Conservation (phyloP, 2,113 vertebrate species). For the Hypanus sabinus region DNA sequence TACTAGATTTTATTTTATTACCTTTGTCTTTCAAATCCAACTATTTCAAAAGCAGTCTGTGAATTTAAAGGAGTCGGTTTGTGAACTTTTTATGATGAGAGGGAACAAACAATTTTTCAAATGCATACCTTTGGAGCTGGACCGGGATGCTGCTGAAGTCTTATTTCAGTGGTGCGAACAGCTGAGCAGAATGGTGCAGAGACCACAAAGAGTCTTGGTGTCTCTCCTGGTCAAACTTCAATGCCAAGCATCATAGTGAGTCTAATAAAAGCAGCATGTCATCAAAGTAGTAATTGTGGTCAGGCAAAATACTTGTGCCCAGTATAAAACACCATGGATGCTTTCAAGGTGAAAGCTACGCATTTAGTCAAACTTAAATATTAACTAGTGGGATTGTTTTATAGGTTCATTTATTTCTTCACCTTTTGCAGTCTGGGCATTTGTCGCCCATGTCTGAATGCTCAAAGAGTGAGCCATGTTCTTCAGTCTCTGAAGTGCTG, state of each 20-base stretch:
- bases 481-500: no score
- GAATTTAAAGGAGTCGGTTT: neutral
- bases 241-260: neutral
- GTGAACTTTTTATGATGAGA: neutral
- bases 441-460: no score
- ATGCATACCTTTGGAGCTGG: neutral
- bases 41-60: neutral
- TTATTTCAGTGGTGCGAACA: neutral
- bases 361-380: neutral
- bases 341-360: neutral
- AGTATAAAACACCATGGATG: neutral
- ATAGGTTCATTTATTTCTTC: neutral
- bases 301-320: neutral
- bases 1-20: neutral
- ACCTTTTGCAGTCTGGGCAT: no score
- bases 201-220: neutral
- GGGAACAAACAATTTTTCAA: neutral
- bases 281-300: neutral
- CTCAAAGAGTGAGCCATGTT: no score
- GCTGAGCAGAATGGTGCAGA: neutral
- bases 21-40: conserved; percentile 12
- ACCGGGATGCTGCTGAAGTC: neutral
- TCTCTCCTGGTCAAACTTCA: neutral
- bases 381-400: neutral
- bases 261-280: neutral